Conservation (phyloP, 2,888 invertebrate genomes). For the Volucella zonaria region DNA sequence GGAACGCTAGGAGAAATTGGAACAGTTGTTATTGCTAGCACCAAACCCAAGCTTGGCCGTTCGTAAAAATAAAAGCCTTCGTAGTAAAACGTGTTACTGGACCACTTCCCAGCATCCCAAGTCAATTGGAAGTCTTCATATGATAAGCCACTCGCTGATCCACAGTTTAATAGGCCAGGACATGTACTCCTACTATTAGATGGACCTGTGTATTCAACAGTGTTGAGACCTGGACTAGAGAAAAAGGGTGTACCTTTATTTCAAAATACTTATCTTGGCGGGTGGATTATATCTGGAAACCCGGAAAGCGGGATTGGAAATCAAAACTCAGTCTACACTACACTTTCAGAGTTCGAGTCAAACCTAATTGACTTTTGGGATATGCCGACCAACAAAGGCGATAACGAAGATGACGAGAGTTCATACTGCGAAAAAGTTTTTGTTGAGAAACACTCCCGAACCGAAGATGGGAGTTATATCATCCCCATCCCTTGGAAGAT, state of each 20-base stretch:
- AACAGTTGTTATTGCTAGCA: conserved; percentile 3
- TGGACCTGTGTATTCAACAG: conserved; percentile 7
- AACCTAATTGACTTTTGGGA: conserved; percentile 8
- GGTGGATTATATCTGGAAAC: conserved; percentile 7
- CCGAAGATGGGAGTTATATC: conserved; percentile 2
- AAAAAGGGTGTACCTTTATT: neutral
- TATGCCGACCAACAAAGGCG: conserved; percentile 2
- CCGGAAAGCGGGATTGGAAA: conserved; percentile 19
- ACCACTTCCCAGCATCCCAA: too few species aligned
- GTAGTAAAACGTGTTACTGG: too few species aligned
- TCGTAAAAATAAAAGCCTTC: neutral
- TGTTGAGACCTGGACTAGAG: neutral
- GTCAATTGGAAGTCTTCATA: too few species aligned
- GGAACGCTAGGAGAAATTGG: neutral
- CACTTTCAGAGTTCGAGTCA: neutral
- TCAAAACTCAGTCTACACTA: conserved; percentile 12
- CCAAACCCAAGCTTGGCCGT: conserved; percentile 1
- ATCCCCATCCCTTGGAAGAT: neutral
- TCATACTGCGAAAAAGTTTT: neutral
- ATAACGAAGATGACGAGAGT: neutral
- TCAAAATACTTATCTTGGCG: conserved; percentile 3
- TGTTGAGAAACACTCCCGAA: conserved; percentile 12
- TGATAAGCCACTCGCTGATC: too few species aligned
- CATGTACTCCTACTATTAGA: conserved; percentile 7
- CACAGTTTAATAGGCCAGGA: too few species aligned